Evolutionary conservation across 2,888 invertebrate species (phyloP).

Genomic region (Andrena haemorrhoa): DNA sequence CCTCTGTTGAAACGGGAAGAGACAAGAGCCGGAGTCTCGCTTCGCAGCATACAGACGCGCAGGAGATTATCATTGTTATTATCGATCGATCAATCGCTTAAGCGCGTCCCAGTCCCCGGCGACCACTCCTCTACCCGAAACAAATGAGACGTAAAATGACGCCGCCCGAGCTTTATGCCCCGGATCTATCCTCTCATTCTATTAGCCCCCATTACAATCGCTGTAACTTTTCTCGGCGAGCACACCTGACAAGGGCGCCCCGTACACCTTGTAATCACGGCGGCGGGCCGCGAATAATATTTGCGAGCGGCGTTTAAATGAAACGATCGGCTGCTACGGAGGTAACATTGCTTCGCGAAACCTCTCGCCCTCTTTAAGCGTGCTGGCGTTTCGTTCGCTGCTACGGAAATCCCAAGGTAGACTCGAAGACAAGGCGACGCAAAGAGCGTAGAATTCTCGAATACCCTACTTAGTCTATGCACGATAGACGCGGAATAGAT

Average conservation of each 20-base stretch:
- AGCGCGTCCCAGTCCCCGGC: constrained; percentile 36
- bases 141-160: constrained; percentile 72
- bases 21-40: constrained; percentile 25
- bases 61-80: constrained; percentile 39
- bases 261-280: constrained; percentile 45
- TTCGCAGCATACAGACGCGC: constrained; percentile 33
- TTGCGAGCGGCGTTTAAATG: constrained; percentile 35
- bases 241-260: constrained; percentile 34
- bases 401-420: not conserved
- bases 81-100: constrained; percentile 49
- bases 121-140: constrained; percentile 51
- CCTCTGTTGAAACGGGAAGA: not conserved
- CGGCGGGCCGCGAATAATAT: constrained; percentile 33
- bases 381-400: constrained; percentile 1
- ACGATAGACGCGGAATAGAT: not conserved
- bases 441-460: not conserved
- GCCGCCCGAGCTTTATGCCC: constrained; percentile 34
- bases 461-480: not conserved
- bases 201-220: constrained; percentile 50
- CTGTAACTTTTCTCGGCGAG: constrained; percentile 29
- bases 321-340: constrained; percentile 25
- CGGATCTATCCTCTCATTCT: constrained; percentile 48
- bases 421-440: not conserved
- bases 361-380: not conserved
- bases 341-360: constrained; percentile 7